Evolutionary conservation across 2,888 invertebrate species (phyloP), one percentile per base, ranked within the genome.

Genomic region (Ornithoptera priamus): DNA sequence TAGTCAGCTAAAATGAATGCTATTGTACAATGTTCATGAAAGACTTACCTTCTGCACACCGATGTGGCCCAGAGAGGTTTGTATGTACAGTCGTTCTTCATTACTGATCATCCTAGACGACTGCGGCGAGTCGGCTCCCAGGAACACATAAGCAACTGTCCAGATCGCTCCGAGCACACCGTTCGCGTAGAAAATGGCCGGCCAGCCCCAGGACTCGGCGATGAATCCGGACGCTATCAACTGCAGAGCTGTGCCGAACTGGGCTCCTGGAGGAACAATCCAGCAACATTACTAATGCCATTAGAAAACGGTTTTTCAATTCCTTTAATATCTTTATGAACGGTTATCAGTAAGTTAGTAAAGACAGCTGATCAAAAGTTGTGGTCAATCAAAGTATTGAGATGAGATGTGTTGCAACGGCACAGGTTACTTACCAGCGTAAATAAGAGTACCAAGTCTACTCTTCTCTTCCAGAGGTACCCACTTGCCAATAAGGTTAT

Each of bases 401-500:
- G 5, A 30, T 30, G 4, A 30, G 30, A 30, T 4, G 3, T 30
- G 3, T 4, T 30, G 30, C 3, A 42, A 46, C 46, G 46, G 46
- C 12, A 12, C 8, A 22, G 20, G n/a, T 46, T 20, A 64, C 73
- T 69, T 72, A 88, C 88, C 89, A 57, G 84, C 84, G 72, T 89
- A 89, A 15, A 88, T 81, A 0, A 85, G 30, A 1, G 88, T 85
- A 74, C 93, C 91, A 7, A 94, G 76, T 71, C 93, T 80, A 60
- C 93, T 92, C 73, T 94, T 92, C 76, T 95, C 94, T 46, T 88
- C 82, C 0, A 93, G 78, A 0, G 94, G 94, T 1, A 89, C 95
- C 97, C 97, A 97, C 81, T 95, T 95, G 1, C 96, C 94, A 62
- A 97, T 85, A 4, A 96, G 87, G 10, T 94, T 95, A 76, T 96